Evolutionary conservation across 1,140 invertebrate genomes (phyloP).

Genomic region (Palaemon carinicauda): DNA sequence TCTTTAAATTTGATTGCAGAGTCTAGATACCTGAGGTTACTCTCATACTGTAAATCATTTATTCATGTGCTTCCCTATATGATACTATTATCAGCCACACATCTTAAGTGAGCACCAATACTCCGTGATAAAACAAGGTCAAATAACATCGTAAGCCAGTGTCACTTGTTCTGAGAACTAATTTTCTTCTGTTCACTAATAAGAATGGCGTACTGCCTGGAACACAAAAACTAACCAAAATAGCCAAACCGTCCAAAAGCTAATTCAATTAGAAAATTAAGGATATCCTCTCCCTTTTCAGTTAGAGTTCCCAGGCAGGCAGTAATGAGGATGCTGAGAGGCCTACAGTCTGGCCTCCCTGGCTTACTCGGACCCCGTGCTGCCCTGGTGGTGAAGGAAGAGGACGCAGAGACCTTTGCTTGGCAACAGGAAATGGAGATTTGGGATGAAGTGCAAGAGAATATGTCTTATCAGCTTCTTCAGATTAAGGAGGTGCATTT

Average conservation of each 20-base stretch:
- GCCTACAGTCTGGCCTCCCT: not conserved
- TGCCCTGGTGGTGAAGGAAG: conserved; percentile 6
- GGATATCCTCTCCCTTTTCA: not conserved
- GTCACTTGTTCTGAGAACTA: too few species aligned
- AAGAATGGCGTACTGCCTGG: too few species aligned
- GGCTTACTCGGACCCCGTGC: not conserved
- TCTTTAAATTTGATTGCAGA: too few species aligned
- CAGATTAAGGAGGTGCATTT: not conserved
- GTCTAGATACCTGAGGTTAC: too few species aligned
- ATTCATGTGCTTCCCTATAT: too few species aligned
- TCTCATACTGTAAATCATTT: too few species aligned
- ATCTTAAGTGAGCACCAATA: too few species aligned
- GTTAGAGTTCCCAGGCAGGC: not conserved
- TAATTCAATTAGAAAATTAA: not conserved
- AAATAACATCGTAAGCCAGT: too few species aligned
- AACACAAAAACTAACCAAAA: not conserved
- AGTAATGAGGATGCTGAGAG: not conserved
- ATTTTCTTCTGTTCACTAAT: too few species aligned
- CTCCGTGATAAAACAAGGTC: too few species aligned
- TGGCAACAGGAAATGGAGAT: conserved; percentile 1
- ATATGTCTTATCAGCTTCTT: not conserved
- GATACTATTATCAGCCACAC: too few species aligned
- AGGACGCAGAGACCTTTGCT: not conserved
- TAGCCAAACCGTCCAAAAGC: not conserved
- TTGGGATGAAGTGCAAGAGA: not conserved